Percentiles rank a stretch among this genome's conserved stretches.
These are phyloP conservation scores for Orbicella faveolata DNA, from an alignment of 64 coral and sea anemone species.

Conservation along the genomic window DNA sequence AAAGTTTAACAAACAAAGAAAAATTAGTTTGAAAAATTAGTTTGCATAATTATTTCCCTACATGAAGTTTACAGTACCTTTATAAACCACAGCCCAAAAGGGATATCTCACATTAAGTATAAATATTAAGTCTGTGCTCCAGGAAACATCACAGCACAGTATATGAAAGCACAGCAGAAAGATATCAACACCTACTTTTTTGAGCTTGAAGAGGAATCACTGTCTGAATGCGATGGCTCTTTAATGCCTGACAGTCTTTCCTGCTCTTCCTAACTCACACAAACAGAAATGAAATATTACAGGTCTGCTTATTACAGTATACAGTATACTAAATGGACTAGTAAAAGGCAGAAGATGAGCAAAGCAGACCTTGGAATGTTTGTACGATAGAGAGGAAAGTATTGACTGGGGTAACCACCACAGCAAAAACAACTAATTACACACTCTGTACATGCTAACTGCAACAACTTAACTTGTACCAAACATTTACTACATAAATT, in stretches of 20 bases:
- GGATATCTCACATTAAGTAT: too few relatives aligned
- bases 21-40: neutral
- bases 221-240: conserved; percentile 81
- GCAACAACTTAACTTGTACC: too few relatives aligned
- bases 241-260: conserved; percentile 52
- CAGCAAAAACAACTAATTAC: too few relatives aligned
- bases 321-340: neutral
- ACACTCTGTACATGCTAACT: too few relatives aligned
- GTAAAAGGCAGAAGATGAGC: too few relatives aligned
- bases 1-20: neutral
- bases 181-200: conserved; percentile 68
- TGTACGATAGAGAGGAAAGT: too few relatives aligned
- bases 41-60: neutral
- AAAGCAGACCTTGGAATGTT: too few relatives aligned
- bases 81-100: neutral
- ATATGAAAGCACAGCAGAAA: too few relatives aligned
- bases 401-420: too few relatives aligned
- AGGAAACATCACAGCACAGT: too few relatives aligned
- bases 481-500: too few relatives aligned
- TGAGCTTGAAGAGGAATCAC: conserved; percentile 89
- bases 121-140: too few relatives aligned
- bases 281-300: neutral
- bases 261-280: conserved; percentile 72
- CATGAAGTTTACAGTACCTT: neutral
- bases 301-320: neutral